These are phyloP conservation scores for Alviniconcha marisindica DNA, from an alignment of 1,140 invertebrate species.

Conservation along the genomic window DNA sequence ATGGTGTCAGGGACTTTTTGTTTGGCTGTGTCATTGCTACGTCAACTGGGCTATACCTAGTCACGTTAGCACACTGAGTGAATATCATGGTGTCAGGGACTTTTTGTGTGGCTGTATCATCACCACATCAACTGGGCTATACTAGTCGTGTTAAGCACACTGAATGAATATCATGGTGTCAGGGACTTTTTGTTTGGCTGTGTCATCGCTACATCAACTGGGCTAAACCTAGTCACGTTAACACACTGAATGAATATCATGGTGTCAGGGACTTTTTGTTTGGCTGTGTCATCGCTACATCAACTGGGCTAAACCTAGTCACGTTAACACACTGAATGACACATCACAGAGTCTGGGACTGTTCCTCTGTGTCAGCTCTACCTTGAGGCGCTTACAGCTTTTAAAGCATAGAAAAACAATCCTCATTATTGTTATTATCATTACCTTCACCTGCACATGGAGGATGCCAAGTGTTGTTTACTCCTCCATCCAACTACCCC, in stretches of 20 bases:
- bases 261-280: constrained; percentile 59
- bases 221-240: constrained; percentile 80
- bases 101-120: constrained; percentile 89
- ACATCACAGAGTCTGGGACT: too few species aligned
- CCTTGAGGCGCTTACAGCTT: too few species aligned
- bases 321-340: constrained; percentile 71
- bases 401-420: too few species aligned
- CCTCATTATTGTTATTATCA: too few species aligned
- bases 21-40: too few species aligned
- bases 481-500: too few species aligned
- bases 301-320: constrained; percentile 79
- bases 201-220: constrained; percentile 93
- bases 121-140: constrained; percentile 92
- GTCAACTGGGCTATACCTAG: constrained; percentile 79
- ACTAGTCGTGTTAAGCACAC: constrained; percentile 74
- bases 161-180: too few species aligned
- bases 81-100: constrained; percentile 78
- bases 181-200: constrained; percentile 88
- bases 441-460: too few species aligned
- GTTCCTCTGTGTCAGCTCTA: too few species aligned
- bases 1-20: too few species aligned
- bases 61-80: constrained; percentile 70
- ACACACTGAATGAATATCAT: not conserved
- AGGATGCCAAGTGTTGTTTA: too few species aligned
- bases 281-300: not conserved